A percentile compares a stretch with the other conserved stretches of the same genome.
Conservation (phyloP, 2,888 invertebrate species). For the Chrysolina americana region DNA sequence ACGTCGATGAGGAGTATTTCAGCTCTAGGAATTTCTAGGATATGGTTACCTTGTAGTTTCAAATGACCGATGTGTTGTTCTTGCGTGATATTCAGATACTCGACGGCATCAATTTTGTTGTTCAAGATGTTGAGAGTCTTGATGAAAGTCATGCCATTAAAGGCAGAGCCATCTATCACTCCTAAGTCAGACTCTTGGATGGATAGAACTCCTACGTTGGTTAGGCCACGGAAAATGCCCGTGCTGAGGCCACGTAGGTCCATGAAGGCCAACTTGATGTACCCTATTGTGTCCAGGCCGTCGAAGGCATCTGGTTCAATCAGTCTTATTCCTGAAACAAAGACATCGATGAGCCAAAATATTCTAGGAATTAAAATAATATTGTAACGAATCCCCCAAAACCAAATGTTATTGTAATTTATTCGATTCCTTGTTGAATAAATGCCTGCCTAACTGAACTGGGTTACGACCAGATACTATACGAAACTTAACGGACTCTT, state of each 20-base stretch:
- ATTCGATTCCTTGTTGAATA: too few species aligned
- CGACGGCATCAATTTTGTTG: slow-evolving; percentile 88
- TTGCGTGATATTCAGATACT: slow-evolving; percentile 80
- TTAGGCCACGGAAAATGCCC: slow-evolving; percentile 82
- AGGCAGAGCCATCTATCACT: slow-evolving; percentile 81
- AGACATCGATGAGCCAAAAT: not conserved
- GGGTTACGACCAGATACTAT: too few species aligned
- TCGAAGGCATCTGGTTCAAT: slow-evolving; percentile 87
- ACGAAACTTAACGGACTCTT: too few species aligned
- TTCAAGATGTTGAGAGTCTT: slow-evolving; percentile 83
- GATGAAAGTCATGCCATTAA: slow-evolving; percentile 82
- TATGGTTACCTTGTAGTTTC: slow-evolving; percentile 87
- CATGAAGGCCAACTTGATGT: slow-evolving; percentile 87
- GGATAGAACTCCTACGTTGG: slow-evolving; percentile 81
- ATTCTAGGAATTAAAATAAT: too few species aligned
- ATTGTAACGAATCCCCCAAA: too few species aligned
- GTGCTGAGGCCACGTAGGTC: slow-evolving; percentile 74
- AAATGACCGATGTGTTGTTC: slow-evolving; percentile 81
- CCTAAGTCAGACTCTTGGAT: slow-evolving; percentile 89
- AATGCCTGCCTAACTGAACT: too few species aligned
- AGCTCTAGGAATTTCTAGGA: slow-evolving; percentile 81
- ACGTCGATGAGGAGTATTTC: slow-evolving; percentile 82
- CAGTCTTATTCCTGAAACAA: slow-evolving; percentile 74
- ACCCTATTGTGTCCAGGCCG: slow-evolving; percentile 86
- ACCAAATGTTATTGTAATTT: too few species aligned